Conservation (phyloP, 2,797 vertebrate genomes). For the Clamator glandarius region DNA sequence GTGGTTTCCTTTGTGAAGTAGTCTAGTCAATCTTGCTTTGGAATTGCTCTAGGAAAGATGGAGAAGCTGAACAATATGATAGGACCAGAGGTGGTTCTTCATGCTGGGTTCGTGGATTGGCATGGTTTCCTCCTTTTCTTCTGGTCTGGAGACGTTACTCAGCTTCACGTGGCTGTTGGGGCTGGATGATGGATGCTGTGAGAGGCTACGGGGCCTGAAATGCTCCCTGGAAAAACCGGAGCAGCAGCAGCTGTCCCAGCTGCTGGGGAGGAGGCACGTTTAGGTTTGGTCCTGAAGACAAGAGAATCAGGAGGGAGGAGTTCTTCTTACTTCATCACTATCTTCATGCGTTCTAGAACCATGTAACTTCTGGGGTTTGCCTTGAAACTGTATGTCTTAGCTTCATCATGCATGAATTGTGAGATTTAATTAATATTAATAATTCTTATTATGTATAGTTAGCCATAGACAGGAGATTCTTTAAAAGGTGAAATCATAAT, state of each 20-base stretch:
- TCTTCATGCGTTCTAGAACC: not conserved
- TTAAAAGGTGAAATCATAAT: constrained; percentile 50
- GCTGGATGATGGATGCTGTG: not conserved
- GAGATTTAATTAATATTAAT: constrained; percentile 16
- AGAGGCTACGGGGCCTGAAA: too few species aligned
- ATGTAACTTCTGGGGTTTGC: not conserved
- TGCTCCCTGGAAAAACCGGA: too few species aligned
- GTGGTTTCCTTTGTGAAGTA: not conserved
- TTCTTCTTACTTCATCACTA: not conserved
- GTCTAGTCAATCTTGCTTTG: not conserved
- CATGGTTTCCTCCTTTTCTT: not conserved
- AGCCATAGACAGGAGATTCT: constrained; percentile 21
- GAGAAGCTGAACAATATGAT: not conserved
- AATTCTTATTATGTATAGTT: constrained; percentile 11
- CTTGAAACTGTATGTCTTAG: not conserved
- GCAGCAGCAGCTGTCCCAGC: too few species aligned
- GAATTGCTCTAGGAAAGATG: not conserved
- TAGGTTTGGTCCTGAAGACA: not conserved
- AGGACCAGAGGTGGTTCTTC: not conserved
- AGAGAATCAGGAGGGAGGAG: not conserved
- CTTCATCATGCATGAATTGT: not conserved
- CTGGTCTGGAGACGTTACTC: not conserved
- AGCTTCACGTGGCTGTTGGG: not conserved
- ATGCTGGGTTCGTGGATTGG: rapidly evolving
- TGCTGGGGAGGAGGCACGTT: too few species aligned